Percentiles rank a stretch among this genome's conserved stretches.
These are phyloP conservation scores for Criorhina ranunculi DNA, from an alignment of 2,888 invertebrate species.

Conservation along the genomic window DNA sequence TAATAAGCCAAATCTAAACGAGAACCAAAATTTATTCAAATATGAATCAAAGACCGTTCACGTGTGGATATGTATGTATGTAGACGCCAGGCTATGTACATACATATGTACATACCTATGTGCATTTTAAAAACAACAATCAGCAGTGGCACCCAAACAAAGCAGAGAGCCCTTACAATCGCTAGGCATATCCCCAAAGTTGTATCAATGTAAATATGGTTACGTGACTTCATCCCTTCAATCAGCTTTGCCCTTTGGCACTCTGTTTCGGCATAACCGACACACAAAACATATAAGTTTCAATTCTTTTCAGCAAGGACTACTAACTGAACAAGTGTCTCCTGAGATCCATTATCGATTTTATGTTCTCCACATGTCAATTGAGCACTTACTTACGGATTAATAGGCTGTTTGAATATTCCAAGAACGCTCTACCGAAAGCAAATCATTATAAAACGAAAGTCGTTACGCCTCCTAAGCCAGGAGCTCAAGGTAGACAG, in stretches of 20 bases:
- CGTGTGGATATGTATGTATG: too few species aligned
- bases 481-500: constrained; percentile 26
- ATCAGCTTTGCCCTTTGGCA: constrained; percentile 51
- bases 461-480: background rate
- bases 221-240: constrained; percentile 67
- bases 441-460: constrained; percentile 58
- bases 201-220: constrained; percentile 61
- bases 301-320: constrained; percentile 48
- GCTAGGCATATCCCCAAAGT: constrained; percentile 37
- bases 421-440: constrained; percentile 45
- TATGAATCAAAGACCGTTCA: constrained; percentile 62
- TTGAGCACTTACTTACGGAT: constrained; percentile 74
- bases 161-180: constrained; percentile 28
- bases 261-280: constrained; percentile 54
- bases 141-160: constrained; percentile 25
- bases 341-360: constrained; percentile 67
- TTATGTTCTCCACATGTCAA: constrained; percentile 75
- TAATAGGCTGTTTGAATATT: constrained; percentile 75
- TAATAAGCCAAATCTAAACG: constrained; percentile 44
- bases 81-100: too few species aligned
- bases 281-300: constrained; percentile 62
- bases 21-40: constrained; percentile 47
- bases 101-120: too few species aligned
- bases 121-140: constrained; percentile 66
- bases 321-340: constrained; percentile 14